phyloP scores from a whole-genome alignment of 1,140 invertebrate genomes.

The Ips typographus region DNA sequence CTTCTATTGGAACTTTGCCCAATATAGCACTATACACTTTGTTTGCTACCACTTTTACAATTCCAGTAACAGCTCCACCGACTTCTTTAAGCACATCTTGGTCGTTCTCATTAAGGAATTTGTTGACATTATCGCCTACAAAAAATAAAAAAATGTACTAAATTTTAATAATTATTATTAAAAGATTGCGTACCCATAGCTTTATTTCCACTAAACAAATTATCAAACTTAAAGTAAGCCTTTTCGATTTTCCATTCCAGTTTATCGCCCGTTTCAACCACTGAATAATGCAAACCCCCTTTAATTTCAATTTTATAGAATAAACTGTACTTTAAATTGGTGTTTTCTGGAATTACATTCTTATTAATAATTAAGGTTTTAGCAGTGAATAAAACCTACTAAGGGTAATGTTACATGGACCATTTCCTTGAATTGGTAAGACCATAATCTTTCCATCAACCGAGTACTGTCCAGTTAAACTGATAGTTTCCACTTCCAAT shows the following conservation, averaged over 20 bases:
- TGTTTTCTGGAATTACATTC: not conserved
- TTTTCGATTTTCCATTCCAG: conserved; percentile 38
- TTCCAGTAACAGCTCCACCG: conserved; percentile 34
- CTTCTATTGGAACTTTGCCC: conserved; percentile 16
- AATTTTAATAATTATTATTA: not conserved
- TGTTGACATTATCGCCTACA: conserved; percentile 54
- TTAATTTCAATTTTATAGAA: conserved; percentile 25
- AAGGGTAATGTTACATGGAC: conserved; percentile 52
- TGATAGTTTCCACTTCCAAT: not conserved
- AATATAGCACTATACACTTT: conserved; percentile 16
- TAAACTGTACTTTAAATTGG: conserved; percentile 25
- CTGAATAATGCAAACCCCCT: conserved; percentile 33
- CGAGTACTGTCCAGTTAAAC: conserved; percentile 47
- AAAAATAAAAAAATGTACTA: conserved; percentile 3
- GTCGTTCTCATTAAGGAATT: conserved; percentile 58
- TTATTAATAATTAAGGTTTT: too few species aligned
- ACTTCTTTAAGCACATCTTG: conserved; percentile 53
- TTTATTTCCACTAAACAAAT: conserved; percentile 48
- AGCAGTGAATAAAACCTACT: conserved; percentile 42
- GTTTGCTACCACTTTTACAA: conserved; percentile 16
- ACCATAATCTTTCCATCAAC: conserved; percentile 52
- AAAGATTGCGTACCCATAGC: conserved; percentile 39
- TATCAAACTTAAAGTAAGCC: conserved; percentile 44
- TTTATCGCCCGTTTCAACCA: conserved; percentile 22
- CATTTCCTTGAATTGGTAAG: conserved; percentile 52